Base-by-base conservation (phyloP, 2,888 invertebrate species). In the Cephonodes hylas region DNA sequence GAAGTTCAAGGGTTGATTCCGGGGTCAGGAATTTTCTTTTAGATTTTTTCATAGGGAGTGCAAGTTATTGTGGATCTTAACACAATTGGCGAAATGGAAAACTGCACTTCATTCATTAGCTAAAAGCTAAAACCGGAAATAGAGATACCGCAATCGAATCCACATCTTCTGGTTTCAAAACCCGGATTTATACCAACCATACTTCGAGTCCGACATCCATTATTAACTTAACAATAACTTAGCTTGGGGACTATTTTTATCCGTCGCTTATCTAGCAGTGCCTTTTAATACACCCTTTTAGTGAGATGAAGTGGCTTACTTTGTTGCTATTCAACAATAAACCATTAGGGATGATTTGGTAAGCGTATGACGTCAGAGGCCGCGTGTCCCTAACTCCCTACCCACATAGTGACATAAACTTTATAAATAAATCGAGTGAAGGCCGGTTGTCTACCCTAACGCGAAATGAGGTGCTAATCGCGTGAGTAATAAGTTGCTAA, bases 401-500 rank as follows among this genome's bases (percentile, higher is more conserved):
- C 22, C 38, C 58, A 2, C 15, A 10, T 23, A 42, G 58, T 58
- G 58, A 58, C 58, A 25, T 7, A 15, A n/a, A 5, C n/a, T 64
- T 64, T 60, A 66, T 63, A 61, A 58, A 60, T 53, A 59, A 57
- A n/a, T n/a, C n/a, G n/a, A n/a, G n/a, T n/a, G 48, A 64, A 66
- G 64, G 66, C 38, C 61, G 61, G 6, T 27, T 61, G 64, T 66
- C 61, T 61, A 63, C 66, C 67, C 63, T 64, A 66, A 68, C 65
- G 66, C 56, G n/a, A n/a, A n/a, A 60, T 65, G 62, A 62, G 64
- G 69, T 58, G 65, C 67, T 42, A 58, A 42, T 42, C n/a, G 58
- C 58, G 58, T 58, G 58, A 38, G 4, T 38, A 38, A 38, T 38
- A n/a, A n/a, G n/a, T 38, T 38, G n/a, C n/a, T n/a, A 38, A 13